Conservation (phyloP, 2,888 invertebrate genomes). For the Cheilosia urbana region DNA sequence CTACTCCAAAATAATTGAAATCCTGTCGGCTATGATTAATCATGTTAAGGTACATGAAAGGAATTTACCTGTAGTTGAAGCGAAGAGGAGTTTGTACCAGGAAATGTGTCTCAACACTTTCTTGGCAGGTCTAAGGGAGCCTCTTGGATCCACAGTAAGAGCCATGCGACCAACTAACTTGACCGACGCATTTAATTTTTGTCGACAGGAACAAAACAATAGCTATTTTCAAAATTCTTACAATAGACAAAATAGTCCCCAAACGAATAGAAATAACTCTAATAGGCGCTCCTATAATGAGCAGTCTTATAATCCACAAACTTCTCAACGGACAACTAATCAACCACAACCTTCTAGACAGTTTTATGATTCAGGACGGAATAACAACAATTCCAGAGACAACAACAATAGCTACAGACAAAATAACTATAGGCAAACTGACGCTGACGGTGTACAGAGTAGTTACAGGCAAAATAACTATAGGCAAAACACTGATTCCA, state of each 20-base stretch:
- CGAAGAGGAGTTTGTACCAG: constrained; percentile 64
- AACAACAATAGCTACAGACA: background rate
- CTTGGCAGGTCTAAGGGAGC: constrained; percentile 72
- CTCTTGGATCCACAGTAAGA: constrained; percentile 73
- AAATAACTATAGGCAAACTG: constrained; percentile 8
- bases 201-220: constrained; percentile 67
- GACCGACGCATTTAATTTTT: constrained; percentile 65
- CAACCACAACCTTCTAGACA: background rate
- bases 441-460: no score
- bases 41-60: constrained; percentile 65
- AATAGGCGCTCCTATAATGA: constrained; percentile 24
- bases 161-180: constrained; percentile 72
- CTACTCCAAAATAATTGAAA: constrained; percentile 63
- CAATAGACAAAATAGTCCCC: background rate
- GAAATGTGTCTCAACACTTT: constrained; percentile 76
- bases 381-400: background rate
- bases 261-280: background rate
- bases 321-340: background rate
- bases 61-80: constrained; percentile 44
- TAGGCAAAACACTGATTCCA: background rate
- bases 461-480: constrained; percentile 1
- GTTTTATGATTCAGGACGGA: background rate
- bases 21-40: constrained; percentile 65
- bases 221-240: constrained; percentile 32
- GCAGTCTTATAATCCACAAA: constrained; percentile 1